Conservation (phyloP, 2,888 invertebrate species). For the Atherix ibis region DNA sequence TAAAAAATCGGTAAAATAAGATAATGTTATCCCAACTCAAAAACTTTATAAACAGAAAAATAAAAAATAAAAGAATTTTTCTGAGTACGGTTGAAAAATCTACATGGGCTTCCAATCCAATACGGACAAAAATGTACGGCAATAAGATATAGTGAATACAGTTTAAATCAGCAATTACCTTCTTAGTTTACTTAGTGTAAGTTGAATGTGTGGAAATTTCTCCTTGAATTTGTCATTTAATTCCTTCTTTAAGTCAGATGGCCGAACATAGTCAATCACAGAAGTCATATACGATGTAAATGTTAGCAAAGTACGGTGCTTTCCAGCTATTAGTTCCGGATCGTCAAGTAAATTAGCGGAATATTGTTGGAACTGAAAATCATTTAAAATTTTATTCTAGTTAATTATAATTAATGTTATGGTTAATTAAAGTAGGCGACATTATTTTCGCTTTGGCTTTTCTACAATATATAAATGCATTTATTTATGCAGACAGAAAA, state of each 20-base stretch:
- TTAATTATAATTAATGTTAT: background rate
- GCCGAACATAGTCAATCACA: conserved; percentile 90
- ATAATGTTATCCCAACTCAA: too few relatives aligned
- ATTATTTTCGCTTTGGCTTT: too few relatives aligned
- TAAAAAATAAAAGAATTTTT: too few relatives aligned
- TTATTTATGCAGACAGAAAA: too few relatives aligned
- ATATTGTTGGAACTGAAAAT: conserved; percentile 37
- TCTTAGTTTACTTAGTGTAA: conserved; percentile 88
- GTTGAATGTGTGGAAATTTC: conserved; percentile 85
- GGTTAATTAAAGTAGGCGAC: background rate
- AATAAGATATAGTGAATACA: too few relatives aligned
- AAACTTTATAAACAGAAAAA: too few relatives aligned
- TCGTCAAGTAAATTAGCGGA: conserved; percentile 84
- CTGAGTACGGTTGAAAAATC: too few relatives aligned
- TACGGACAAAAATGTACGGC: too few relatives aligned
- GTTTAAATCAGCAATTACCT: too few relatives aligned
- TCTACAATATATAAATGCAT: too few relatives aligned
- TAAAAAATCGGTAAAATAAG: too few relatives aligned
- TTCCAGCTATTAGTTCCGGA: conserved; percentile 78
- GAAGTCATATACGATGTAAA: conserved; percentile 88
- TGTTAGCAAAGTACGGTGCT: conserved; percentile 71
- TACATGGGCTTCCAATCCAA: too few relatives aligned
- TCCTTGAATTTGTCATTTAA: conserved; percentile 92
- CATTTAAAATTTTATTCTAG: background rate
- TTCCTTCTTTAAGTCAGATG: conserved; percentile 90